phyloP scores from a whole-genome alignment of 2,888 invertebrate species.

The Oscheius sp. region DNA sequence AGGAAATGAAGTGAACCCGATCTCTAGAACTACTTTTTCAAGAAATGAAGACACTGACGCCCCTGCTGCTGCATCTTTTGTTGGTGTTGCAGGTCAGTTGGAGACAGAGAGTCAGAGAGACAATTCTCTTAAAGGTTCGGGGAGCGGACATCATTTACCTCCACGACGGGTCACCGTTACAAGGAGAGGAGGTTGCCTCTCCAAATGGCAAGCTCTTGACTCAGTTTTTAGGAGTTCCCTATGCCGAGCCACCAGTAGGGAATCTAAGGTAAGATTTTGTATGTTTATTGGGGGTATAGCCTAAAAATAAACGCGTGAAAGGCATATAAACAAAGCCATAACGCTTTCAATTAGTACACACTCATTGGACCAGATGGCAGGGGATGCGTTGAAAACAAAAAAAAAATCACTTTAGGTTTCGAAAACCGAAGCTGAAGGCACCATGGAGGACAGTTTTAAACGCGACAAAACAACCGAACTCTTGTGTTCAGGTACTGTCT shows the following conservation, averaged over 20 bases:
- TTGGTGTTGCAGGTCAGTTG: constrained; percentile 1
- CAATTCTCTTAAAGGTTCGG: not conserved
- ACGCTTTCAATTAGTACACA: constrained; percentile 3
- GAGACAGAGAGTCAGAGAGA: not conserved
- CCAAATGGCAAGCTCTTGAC: constrained; percentile 69
- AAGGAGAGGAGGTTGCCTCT: constrained; percentile 64
- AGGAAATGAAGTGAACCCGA: constrained; percentile 8
- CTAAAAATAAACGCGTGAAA: not conserved
- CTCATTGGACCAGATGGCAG: not conserved
- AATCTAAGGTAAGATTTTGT: constrained; percentile 56
- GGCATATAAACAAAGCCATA: not conserved
- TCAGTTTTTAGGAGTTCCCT: constrained; percentile 80
- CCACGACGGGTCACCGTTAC: constrained; percentile 70
- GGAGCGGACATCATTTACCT: constrained; percentile 42
- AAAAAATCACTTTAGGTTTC: constrained; percentile 80
- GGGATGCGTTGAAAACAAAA: not conserved
- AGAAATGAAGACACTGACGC: not conserved
- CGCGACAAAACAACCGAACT: constrained; percentile 86
- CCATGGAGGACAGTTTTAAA: constrained; percentile 84
- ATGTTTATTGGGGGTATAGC: not conserved
- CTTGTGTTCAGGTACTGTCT: constrained; percentile 80
- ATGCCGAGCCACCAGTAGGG: constrained; percentile 84
- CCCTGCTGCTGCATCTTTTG: constrained; percentile 7
- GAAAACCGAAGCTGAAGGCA: constrained; percentile 87
- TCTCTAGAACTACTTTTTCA: no score